Evolutionary conservation across 2,888 invertebrate species (phyloP), one percentile per base, ranked within the genome.

Genomic region (Troides oblongomaculatus): DNA sequence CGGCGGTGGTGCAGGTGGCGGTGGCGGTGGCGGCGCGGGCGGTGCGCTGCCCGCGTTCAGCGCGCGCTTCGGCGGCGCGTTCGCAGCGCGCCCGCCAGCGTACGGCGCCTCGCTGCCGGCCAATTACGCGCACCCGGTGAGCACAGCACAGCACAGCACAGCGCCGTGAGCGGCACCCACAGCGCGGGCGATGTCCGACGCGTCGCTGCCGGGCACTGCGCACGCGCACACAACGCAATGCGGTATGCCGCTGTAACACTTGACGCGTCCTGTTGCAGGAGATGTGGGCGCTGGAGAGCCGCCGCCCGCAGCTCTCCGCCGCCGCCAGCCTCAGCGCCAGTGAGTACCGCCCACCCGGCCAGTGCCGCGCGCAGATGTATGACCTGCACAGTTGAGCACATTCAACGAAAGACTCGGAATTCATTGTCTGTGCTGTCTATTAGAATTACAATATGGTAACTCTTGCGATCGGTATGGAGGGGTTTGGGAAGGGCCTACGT

Each of bases 311-410:
- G 79, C 87, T 95, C 64, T 94, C 95, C 71, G 95, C 96, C 61
- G 94, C 96, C 70, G 95, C 95, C 72, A 95, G 95, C 74, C 92
- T 96, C 74, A 93, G 95, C 79, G 95, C 95, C 85, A 94, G 96
- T 96, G 88, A 95, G 96, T 94, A 77, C 73, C 14, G 17, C n/a
- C 46, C 36, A 53, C 14, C 1, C 53, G 0, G 14, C 53, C 10
- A 6, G 1, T 2, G n/a, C 0, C n/a, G 18, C 14, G 17, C 53
- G n/a, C 53, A 10, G 18, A n/a, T 6, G 53, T 10, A 10, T 10
- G 39, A 17, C 6, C 39, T 8, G 21, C 53, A 12, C 1, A 30
- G 30, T 10, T 10, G 59, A 59, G 23, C 14, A 23, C 23, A 59
- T 30, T 10, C 25, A 10, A 14, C 21, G 17, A 59, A 8, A 10